Evolutionary conservation across 2,797 vertebrate genomes (phyloP).

Genomic region (Rhyacichthys aspro): DNA sequence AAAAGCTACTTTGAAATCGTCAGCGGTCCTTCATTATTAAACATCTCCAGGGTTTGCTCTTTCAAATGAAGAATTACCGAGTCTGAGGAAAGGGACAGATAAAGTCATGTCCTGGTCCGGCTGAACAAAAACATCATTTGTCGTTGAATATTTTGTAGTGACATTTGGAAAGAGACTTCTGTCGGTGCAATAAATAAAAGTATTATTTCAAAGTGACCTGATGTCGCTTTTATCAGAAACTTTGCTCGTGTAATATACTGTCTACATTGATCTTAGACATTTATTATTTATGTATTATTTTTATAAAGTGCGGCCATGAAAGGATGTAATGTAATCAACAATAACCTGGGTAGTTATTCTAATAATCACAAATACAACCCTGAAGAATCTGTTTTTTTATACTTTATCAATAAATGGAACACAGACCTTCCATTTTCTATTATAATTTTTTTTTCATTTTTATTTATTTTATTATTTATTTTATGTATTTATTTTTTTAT

Average conservation of each 20-base stretch:
- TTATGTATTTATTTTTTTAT: no score
- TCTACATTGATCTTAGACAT: no score
- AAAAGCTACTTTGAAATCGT: conserved; percentile 57
- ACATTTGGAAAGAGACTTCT: conserved; percentile 32
- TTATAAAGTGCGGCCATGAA: no score
- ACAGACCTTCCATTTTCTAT: no score
- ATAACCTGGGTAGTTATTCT: no score
- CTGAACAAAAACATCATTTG: conserved; percentile 35
- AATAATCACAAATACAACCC: no score
- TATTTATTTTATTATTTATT: no score
- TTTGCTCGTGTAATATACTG: background rate
- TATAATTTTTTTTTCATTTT: no score
- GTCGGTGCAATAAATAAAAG: background rate
- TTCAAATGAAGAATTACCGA: conserved; percentile 50
- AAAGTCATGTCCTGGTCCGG: conserved; percentile 36
- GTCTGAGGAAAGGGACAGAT: conserved; percentile 39
- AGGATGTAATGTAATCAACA: no score
- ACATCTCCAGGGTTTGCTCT: conserved; percentile 51
- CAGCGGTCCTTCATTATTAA: conserved; percentile 66
- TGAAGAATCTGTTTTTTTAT: no score
- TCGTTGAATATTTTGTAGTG: conserved; percentile 9
- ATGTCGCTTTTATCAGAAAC: background rate
- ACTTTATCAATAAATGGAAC: no score
- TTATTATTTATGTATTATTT: no score
- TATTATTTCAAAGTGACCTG: background rate